Evolutionary conservation across 2,113 vertebrate species (phyloP).

Genomic region (Pantherophis guttatus): DNA sequence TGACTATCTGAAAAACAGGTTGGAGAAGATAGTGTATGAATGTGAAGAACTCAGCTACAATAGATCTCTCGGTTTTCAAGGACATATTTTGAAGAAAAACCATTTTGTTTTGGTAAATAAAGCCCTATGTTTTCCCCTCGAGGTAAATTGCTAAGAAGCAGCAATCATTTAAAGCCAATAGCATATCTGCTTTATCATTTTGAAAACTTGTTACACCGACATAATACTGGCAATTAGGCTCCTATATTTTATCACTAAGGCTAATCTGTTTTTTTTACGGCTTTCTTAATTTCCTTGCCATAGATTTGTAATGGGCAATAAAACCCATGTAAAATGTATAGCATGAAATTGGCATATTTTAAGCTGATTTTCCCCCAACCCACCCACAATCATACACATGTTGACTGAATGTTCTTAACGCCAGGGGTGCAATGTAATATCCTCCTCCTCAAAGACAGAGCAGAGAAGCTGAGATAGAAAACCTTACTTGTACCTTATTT

Average conservation of each 20-base stretch:
- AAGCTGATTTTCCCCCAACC: background rate
- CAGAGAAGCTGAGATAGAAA: background rate
- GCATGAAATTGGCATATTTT: rapidly evolving
- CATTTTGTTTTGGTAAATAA: background rate
- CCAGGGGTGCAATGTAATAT: background rate
- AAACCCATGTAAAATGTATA: background rate
- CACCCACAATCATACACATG: background rate
- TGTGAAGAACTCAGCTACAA: background rate
- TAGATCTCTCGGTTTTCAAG: background rate
- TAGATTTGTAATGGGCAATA: background rate
- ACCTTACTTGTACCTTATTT: background rate
- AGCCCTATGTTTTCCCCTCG: background rate
- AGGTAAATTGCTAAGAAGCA: background rate
- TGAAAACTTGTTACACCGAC: background rate
- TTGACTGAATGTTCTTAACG: background rate
- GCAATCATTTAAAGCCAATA: background rate
- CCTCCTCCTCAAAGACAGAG: background rate
- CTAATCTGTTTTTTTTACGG: background rate
- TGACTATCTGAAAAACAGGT: background rate
- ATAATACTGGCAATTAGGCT: background rate
- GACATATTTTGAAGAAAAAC: background rate
- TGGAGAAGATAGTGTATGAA: background rate
- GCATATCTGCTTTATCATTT: background rate
- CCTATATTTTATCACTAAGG: background rate
- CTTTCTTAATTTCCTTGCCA: background rate